Evolutionary conservation across 2,888 invertebrate genomes (phyloP).

Genomic region (Eupithecia subfuscata): DNA sequence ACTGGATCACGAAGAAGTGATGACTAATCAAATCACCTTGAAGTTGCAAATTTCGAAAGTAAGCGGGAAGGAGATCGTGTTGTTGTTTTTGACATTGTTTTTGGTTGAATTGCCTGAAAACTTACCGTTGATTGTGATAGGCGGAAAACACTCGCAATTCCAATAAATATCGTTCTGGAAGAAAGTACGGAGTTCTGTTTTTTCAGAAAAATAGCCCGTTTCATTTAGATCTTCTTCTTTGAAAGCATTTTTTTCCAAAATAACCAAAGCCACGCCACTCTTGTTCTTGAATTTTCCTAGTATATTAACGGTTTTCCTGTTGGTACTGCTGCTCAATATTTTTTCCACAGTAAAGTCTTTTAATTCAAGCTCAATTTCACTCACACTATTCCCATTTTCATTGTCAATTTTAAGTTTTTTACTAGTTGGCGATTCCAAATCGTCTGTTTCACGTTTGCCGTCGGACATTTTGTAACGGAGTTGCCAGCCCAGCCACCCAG

Average conservation of each 20-base stretch:
- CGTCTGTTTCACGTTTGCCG: slow-evolving; percentile 67
- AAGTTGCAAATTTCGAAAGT: slow-evolving; percentile 57
- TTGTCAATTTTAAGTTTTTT: slow-evolving; percentile 76
- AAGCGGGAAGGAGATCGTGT: slow-evolving; percentile 41
- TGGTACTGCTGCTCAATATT: slow-evolving; percentile 89
- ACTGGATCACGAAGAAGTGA: background rate
- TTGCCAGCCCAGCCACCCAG: slow-evolving; percentile 51
- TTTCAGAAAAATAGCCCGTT: slow-evolving; percentile 85
- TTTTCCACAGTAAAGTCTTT: slow-evolving; percentile 87
- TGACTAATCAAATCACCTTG: slow-evolving; percentile 42
- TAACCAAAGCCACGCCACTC: slow-evolving; percentile 87
- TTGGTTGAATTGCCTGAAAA: slow-evolving; percentile 32
- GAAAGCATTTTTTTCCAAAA: slow-evolving; percentile 93
- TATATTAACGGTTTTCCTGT: slow-evolving; percentile 88
- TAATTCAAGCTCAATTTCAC: slow-evolving; percentile 75
- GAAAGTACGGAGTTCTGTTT: slow-evolving; percentile 84
- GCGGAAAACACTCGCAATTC: slow-evolving; percentile 89
- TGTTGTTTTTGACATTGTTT: background rate
- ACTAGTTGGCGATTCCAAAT: slow-evolving; percentile 59
- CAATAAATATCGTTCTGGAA: slow-evolving; percentile 94
- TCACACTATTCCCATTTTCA: slow-evolving; percentile 68
- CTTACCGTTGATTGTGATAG: slow-evolving; percentile 86
- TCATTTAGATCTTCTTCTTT: slow-evolving; percentile 84
- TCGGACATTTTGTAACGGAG: slow-evolving; percentile 75
- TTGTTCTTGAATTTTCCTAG: slow-evolving; percentile 87